phyloP scores from a whole-genome alignment of 2,797 vertebrate genomes.

The Schizothorax lantsangensis region DNA sequence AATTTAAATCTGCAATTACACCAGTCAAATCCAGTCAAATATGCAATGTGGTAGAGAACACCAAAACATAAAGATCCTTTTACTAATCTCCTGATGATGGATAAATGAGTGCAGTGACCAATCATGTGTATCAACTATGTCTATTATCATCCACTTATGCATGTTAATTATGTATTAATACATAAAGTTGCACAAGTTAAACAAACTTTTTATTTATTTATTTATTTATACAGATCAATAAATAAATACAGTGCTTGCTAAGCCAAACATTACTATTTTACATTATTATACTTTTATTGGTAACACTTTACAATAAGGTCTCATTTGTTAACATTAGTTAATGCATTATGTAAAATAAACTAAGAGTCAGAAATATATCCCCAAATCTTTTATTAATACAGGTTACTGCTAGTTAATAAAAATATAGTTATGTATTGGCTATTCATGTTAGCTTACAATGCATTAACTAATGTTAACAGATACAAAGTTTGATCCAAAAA shows the following conservation, averaged over 20 bases:
- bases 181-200: too few species aligned
- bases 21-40: constrained; percentile 42
- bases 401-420: neutral
- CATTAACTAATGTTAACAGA: neutral
- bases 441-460: neutral
- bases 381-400: neutral
- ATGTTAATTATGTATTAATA: too few species aligned
- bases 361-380: neutral
- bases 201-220: neutral
- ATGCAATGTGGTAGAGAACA: constrained; percentile 26
- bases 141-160: neutral
- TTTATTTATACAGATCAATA: neutral
- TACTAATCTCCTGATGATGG: constrained; percentile 17
- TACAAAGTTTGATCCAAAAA: neutral
- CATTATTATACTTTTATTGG: neutral
- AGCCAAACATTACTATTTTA: neutral
- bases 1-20: constrained; percentile 59
- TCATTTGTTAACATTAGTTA: neutral
- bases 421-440: too few species aligned
- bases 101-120: neutral
- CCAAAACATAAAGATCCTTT: constrained; percentile 21
- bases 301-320: neutral
- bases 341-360: neutral
- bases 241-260: neutral
- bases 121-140: neutral